phyloP scores from a whole-genome alignment of 2,797 vertebrate species.

The Cottoperca gobio region DNA sequence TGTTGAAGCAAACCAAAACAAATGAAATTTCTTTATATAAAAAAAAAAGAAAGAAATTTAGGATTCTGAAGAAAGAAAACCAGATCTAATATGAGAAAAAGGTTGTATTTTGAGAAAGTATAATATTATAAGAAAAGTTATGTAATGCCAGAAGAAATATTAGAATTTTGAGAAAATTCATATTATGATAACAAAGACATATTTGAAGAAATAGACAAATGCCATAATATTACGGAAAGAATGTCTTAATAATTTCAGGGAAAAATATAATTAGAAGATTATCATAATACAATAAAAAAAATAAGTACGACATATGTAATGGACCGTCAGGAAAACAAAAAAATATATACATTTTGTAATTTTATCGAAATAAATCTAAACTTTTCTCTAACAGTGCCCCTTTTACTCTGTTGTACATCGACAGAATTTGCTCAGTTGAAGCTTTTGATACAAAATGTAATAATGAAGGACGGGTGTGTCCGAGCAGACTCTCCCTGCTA shows the following conservation, averaged over 20 bases:
- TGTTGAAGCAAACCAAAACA: not conserved
- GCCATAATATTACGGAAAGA: not conserved
- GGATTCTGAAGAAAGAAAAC: not conserved
- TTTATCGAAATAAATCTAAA: too few species aligned
- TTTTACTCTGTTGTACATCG: not conserved
- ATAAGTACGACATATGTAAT: too few species aligned
- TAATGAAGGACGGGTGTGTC: not conserved
- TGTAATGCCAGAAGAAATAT: not conserved
- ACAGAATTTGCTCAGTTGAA: conserved; percentile 19
- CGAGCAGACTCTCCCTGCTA: not conserved
- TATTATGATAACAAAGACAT: too few species aligned
- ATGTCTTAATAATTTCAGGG: not conserved
- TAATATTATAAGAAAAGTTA: not conserved
- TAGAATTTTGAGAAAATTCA: not conserved
- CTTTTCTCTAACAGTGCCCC: not conserved
- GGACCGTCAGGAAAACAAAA: not conserved
- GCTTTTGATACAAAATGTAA: not conserved
- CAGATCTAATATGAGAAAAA: not conserved
- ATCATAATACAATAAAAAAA: not conserved
- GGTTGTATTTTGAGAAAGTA: not conserved
- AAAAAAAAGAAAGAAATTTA: not conserved
- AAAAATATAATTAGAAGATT: too few species aligned
- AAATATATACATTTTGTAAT: not conserved
- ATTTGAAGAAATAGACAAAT: not conserved
- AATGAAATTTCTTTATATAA: not conserved